Percentiles rank a stretch among this genome's conserved stretches.
Conservation (phyloP, 2,797 vertebrate genomes). For the Oreortyx pictus region DNA sequence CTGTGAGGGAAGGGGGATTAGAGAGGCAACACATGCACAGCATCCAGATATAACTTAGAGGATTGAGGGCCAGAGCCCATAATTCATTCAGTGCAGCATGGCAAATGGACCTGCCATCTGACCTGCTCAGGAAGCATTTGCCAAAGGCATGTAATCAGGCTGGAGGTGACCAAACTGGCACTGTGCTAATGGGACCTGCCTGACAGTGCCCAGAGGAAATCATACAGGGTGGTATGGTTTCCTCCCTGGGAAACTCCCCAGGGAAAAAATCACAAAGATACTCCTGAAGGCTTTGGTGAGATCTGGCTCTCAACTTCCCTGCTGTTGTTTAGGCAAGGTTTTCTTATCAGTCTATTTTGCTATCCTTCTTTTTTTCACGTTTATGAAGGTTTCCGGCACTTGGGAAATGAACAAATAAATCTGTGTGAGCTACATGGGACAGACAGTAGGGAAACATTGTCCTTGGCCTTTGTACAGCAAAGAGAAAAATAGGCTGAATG, state of each 20-base stretch:
- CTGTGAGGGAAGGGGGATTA: background rate
- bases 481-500: background rate
- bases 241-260: background rate
- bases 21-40: background rate
- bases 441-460: background rate
- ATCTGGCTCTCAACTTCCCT: background rate
- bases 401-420: background rate
- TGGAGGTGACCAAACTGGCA: background rate
- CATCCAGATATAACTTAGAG: background rate
- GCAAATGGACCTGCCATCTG: background rate
- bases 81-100: background rate
- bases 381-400: background rate
- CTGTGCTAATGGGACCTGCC: background rate
- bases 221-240: accelerated
- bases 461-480: background rate
- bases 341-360: background rate
- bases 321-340: background rate
- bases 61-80: background rate
- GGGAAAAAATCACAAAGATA: background rate
- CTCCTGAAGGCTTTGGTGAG: background rate
- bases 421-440: background rate
- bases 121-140: background rate
- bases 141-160: accelerated
- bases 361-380: background rate
- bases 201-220: background rate